Evolutionary conservation across 2,888 invertebrate genomes (phyloP), one percentile per base, ranked within the genome.

Genomic region (Tethea ocularis): DNA sequence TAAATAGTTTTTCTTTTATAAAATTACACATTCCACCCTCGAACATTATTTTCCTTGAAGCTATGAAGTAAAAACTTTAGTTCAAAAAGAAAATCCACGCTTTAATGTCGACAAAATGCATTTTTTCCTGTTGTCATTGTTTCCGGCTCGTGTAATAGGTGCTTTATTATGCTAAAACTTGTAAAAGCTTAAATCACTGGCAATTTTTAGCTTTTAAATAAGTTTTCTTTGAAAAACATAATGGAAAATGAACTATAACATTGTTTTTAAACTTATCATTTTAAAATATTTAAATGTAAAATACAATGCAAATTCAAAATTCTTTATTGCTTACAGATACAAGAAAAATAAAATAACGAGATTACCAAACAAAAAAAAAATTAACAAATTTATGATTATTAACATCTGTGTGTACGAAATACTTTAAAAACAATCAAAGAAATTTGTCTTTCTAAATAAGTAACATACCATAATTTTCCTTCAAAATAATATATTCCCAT

Each of bases 151-250:
- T 46, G 46, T 46, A 46, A 46, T 46, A 46, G 46, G 20, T 54
- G 53, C 57, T 61, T 57, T 59, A 52, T 59, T 61, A 57, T 59
- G 57, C 57, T n/a, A 57, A 57, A 61, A 59, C 51, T 59, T 61
- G 20, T 46, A n/a, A 29, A 13, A 51, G 46, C 33, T 57, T 53
- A 36, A 33, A 51, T 17, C 52, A 13, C 56, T 17, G 10, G 22
- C 33, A 51, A 26, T 24, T 56, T 61, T 57, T 52, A 52, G 29
- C 46, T 20, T 2, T n/a, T 6, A 41, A 17, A 3, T 10, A 46
- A 46, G 10, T 20, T 20, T 46, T 10, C 20, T 46, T 20, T 5
- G 8, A 6, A 41, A 41, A 3, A 17, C 1, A 5, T 41, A 8
- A 29, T 2, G 10, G 7, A 7, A 29, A 29, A 29, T 8, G 10